Evolutionary conservation across 2,888 invertebrate genomes (phyloP).

Genomic region (Trimorus sp.): DNA sequence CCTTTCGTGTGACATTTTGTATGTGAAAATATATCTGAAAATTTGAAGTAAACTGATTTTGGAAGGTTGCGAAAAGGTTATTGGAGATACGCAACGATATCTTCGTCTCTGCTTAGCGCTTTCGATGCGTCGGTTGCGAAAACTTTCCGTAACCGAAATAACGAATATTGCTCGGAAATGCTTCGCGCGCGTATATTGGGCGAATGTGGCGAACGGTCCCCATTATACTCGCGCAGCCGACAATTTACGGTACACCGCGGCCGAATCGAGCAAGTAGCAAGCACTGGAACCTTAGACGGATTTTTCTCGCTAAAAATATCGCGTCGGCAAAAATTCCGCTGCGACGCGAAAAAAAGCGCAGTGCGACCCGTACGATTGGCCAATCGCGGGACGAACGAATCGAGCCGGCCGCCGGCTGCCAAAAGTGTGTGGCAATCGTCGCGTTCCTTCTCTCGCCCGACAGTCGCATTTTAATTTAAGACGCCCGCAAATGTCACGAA

Average conservation of each 20-base stretch:
- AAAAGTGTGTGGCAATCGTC: constrained; percentile 75
- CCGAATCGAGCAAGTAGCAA: constrained; percentile 38
- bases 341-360: constrained; percentile 47
- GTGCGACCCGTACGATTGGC: constrained; percentile 49
- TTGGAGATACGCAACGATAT: too few relatives aligned
- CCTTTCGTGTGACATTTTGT: too few relatives aligned
- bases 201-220: constrained; percentile 32
- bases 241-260: constrained; percentile 26
- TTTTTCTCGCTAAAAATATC: constrained; percentile 58
- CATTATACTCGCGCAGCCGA: constrained; percentile 37
- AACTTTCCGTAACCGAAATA: too few relatives aligned
- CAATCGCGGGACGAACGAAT: constrained; percentile 54
- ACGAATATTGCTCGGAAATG: too few relatives aligned
- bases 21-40: too few relatives aligned
- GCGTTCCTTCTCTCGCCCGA: constrained; percentile 70
- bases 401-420: constrained; percentile 65
- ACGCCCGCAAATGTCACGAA: constrained; percentile 80
- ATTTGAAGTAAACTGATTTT: too few relatives aligned
- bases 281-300: constrained; percentile 48
- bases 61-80: too few relatives aligned
- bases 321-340: constrained; percentile 53
- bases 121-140: too few relatives aligned
- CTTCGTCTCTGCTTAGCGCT: too few relatives aligned
- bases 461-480: constrained; percentile 78
- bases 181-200: constrained; percentile 6